Percentiles rank a stretch among this genome's conserved stretches.
phyloP scores from a whole-genome alignment of 2,797 vertebrate species.

The Taenioides sp. region DNA sequence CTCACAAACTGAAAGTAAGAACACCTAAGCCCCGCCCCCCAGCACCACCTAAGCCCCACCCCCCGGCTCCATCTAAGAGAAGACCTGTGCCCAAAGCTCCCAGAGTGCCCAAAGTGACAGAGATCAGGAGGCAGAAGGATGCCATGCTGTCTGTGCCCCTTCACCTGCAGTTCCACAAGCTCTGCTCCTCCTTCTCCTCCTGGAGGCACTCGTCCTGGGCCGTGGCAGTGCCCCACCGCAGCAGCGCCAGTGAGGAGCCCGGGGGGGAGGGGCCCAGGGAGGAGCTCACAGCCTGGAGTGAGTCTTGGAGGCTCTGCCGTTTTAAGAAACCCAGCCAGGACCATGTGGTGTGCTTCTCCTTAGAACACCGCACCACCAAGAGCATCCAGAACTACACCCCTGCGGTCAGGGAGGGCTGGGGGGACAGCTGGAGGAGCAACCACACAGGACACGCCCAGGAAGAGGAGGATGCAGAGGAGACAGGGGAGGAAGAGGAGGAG shows the following conservation, averaged over 20 bases:
- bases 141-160: slow-evolving; percentile 25
- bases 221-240: slow-evolving; percentile 42
- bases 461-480: slow-evolving; percentile 12
- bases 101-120: not conserved
- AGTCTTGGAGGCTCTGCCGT: slow-evolving; percentile 65
- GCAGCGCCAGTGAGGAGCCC: not conserved
- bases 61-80: not conserved
- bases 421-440: slow-evolving; percentile 52
- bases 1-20: not conserved
- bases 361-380: slow-evolving; percentile 31
- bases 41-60: not conserved
- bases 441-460: not conserved
- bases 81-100: not conserved
- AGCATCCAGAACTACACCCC: not conserved
- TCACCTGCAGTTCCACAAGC: slow-evolving; percentile 64
- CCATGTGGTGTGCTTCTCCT: slow-evolving; percentile 55
- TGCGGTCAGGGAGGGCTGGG: slow-evolving; percentile 39
- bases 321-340: slow-evolving; percentile 32
- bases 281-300: slow-evolving; percentile 49
- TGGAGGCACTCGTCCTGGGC: slow-evolving; percentile 66
- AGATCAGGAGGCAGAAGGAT: not conserved
- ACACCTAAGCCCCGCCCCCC: not conserved
- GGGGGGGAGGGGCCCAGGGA: not conserved
- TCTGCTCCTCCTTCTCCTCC: slow-evolving; percentile 41
- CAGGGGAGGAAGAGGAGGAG: not conserved